A percentile compares a stretch with the other conserved stretches of the same genome.
phyloP scores from a whole-genome alignment of 1,140 invertebrate genomes.

The Drosophila eugracilis region DNA sequence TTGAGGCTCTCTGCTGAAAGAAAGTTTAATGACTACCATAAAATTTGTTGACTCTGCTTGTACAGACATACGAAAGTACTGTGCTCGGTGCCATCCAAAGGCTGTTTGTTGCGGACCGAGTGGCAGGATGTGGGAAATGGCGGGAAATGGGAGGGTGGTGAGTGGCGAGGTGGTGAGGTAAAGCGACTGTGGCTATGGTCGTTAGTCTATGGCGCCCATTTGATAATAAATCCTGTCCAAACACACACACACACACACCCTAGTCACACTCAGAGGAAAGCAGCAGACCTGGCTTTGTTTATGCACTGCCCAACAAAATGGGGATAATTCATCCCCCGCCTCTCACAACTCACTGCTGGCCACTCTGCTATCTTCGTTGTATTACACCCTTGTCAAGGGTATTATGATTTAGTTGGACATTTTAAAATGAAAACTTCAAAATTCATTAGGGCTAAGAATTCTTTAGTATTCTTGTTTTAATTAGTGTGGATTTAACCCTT shows the following conservation, averaged over 20 bases:
- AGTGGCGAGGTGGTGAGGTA: not conserved
- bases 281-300: slow-evolving; percentile 61
- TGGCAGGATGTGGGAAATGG: slow-evolving; percentile 2
- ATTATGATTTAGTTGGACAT: not conserved
- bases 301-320: slow-evolving; percentile 65
- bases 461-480: too few relatives aligned
- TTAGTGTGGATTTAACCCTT: too few relatives aligned
- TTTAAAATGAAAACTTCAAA: not conserved
- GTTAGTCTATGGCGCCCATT: slow-evolving; percentile 80
- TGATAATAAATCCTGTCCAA: slow-evolving; percentile 76
- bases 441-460: not conserved
- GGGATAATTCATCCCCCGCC: slow-evolving; percentile 22
- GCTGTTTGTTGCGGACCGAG: not conserved
- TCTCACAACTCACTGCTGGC: not conserved
- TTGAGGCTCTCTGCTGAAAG: slow-evolving; percentile 71
- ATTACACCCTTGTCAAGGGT: slow-evolving; percentile 9
- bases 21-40: slow-evolving; percentile 81
- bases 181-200: slow-evolving; percentile 62
- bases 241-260: slow-evolving; percentile 36
- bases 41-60: slow-evolving; percentile 76
- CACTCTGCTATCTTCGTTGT: slow-evolving; percentile 6
- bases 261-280: slow-evolving; percentile 30
- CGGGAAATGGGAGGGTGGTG: not conserved
- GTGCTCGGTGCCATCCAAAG: slow-evolving; percentile 20
- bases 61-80: slow-evolving; percentile 35